Percentiles rank a stretch among this genome's conserved stretches.
phyloP scores from a whole-genome alignment of 2,888 invertebrate species.

The Eledone cirrhosa region DNA sequence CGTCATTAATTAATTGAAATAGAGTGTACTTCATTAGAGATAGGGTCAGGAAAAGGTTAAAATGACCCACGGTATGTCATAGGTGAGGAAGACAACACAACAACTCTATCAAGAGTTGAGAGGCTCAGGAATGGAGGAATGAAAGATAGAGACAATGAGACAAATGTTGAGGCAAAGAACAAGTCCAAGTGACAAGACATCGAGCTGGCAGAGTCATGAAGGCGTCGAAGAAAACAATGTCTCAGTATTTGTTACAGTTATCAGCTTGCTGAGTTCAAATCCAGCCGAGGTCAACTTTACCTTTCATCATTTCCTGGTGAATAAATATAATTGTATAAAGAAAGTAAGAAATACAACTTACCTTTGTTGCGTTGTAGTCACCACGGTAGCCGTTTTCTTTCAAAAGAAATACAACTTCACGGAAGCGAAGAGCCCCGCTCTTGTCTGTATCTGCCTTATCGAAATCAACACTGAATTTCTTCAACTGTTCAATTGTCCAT shows the following conservation, averaged over 20 bases:
- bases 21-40: too few relatives aligned
- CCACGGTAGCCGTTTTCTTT: slow-evolving; percentile 51
- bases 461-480: slow-evolving; percentile 50
- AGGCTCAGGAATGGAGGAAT: too few relatives aligned
- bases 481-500: slow-evolving; percentile 51
- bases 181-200: background rate
- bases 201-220: too few relatives aligned
- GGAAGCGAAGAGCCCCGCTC: slow-evolving; percentile 48
- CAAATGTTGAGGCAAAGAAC: background rate
- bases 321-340: too few relatives aligned
- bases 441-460: slow-evolving; percentile 52
- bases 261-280: background rate
- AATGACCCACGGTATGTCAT: too few relatives aligned
- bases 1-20: too few relatives aligned
- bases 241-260: background rate
- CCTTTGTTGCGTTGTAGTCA: slow-evolving; percentile 48
- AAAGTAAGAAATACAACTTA: slow-evolving; percentile 30
- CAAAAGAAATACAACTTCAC: slow-evolving; percentile 47
- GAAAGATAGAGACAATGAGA: background rate
- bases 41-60: too few relatives aligned
- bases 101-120: too few relatives aligned
- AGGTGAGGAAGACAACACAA: too few relatives aligned
- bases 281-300: too few relatives aligned
- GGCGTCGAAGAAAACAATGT: background rate
- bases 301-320: background rate